These are phyloP conservation scores for Cynocephalus volans DNA, from an alignment of 2,113 vertebrate species.

Conservation along the genomic window DNA sequence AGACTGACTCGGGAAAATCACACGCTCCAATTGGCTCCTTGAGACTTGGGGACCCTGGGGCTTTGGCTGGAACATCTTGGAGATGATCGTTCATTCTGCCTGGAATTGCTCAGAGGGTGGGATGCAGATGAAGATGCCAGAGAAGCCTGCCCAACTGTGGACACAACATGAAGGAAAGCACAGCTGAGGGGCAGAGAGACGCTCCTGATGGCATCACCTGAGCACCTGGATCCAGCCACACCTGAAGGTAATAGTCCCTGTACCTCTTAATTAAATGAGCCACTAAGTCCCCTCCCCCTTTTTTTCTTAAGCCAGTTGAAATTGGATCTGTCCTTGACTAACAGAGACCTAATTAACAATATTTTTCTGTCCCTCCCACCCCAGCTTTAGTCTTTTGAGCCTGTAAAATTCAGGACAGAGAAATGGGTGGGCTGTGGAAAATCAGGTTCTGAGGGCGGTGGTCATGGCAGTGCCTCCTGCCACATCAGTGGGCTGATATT, in stretches of 20 bases:
- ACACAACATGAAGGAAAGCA: neutral
- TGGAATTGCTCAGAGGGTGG: neutral
- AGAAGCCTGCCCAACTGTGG: accelerated
- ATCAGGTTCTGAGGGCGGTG: neutral
- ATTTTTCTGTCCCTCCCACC: neutral
- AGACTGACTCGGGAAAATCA: too few relatives aligned
- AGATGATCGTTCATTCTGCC: too few relatives aligned
- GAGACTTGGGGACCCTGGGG: too few relatives aligned
- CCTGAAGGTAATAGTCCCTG: neutral
- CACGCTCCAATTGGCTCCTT: too few relatives aligned
- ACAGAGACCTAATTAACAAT: neutral
- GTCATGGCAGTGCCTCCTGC: neutral
- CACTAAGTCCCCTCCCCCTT: neutral
- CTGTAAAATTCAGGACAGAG: neutral
- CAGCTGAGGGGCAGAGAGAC: neutral
- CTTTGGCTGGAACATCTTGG: too few relatives aligned
- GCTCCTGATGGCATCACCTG: neutral
- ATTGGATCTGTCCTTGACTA: neutral
- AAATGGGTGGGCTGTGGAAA: neutral
- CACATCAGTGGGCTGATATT: too few relatives aligned
- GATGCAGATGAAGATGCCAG: neutral
- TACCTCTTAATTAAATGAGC: neutral
- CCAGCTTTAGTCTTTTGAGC: neutral
- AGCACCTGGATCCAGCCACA: neutral
- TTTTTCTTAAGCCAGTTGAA: neutral